phyloP scores from a whole-genome alignment of 2,888 invertebrate genomes.

The Netelia fuscicornis region DNA sequence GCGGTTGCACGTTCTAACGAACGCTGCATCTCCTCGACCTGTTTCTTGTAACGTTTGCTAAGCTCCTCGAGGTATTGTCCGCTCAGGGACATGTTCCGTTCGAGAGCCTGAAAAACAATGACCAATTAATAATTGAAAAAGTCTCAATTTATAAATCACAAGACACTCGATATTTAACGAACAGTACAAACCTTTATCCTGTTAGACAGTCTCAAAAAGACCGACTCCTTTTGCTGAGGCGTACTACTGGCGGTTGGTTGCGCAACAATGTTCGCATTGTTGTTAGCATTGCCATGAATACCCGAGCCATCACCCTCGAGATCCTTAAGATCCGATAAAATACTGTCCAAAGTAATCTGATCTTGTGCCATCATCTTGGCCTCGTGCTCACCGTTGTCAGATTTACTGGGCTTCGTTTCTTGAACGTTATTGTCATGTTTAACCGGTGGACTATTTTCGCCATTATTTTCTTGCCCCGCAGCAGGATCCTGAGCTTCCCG shows the following conservation, averaged over 20 bases:
- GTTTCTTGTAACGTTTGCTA: constrained; percentile 97
- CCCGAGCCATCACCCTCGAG: constrained; percentile 77
- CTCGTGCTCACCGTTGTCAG: constrained; percentile 71
- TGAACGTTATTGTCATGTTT: constrained; percentile 67
- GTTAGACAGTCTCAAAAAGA: constrained; percentile 98
- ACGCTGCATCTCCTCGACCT: constrained; percentile 97
- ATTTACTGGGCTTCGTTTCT: constrained; percentile 39
- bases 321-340: constrained; percentile 83
- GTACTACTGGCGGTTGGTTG: constrained; percentile 81
- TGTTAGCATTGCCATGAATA: constrained; percentile 79
- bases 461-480: constrained; percentile 11
- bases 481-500: constrained; percentile 36
- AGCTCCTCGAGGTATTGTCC: constrained; percentile 98
- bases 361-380: constrained; percentile 78
- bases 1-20: constrained; percentile 92
- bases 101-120: constrained; percentile 90
- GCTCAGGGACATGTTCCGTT: constrained; percentile 98
- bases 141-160: background rate
- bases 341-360: constrained; percentile 80
- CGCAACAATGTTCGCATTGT: constrained; percentile 80
- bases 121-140: background rate
- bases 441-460: constrained; percentile 32
- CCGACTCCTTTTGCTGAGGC: constrained; percentile 93
- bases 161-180: too few species aligned
- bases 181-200: constrained; percentile 92